Conservation (phyloP, 37 sponge, comb jelly and placozoan genomes). For the Axinella damicornis region DNA sequence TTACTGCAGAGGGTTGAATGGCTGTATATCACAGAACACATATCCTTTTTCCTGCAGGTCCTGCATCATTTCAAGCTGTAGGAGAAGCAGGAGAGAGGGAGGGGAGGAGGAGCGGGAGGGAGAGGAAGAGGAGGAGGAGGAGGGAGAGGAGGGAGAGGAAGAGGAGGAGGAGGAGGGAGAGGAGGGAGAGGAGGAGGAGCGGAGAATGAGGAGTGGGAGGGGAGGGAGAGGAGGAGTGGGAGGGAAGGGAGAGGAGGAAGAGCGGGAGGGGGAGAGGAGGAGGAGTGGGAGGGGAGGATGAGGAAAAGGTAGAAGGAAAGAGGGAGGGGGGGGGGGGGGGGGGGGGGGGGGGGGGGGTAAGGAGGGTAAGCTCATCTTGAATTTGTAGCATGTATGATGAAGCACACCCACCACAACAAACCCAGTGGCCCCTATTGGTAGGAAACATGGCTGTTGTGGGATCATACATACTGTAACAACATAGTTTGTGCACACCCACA, state of each 20-base stretch:
- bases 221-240: neutral
- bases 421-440: no score
- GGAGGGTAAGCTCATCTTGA: no score
- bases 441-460: no score
- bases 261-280: no score
- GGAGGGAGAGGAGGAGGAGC: neutral
- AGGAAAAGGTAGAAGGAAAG: neutral
- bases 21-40: conserved; percentile 80
- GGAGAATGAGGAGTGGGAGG: neutral
- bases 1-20: conserved; percentile 21
- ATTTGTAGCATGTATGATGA: no score
- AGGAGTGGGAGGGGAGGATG: neutral
- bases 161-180: neutral
- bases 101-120: neutral
- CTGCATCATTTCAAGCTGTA: conserved; percentile 63
- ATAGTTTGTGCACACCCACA: no score
- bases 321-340: no score
- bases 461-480: no score
- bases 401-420: no score
- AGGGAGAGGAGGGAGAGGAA: neutral
- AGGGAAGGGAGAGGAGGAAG: neutral
- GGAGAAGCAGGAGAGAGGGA: neutral
- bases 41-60: conserved; percentile 77
- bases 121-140: neutral
- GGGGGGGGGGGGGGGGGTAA: no score